A percentile compares a stretch with the other conserved stretches of the same genome.
phyloP scores from a whole-genome alignment of 2,888 invertebrate species.

The Ceratothoa steindachneri region DNA sequence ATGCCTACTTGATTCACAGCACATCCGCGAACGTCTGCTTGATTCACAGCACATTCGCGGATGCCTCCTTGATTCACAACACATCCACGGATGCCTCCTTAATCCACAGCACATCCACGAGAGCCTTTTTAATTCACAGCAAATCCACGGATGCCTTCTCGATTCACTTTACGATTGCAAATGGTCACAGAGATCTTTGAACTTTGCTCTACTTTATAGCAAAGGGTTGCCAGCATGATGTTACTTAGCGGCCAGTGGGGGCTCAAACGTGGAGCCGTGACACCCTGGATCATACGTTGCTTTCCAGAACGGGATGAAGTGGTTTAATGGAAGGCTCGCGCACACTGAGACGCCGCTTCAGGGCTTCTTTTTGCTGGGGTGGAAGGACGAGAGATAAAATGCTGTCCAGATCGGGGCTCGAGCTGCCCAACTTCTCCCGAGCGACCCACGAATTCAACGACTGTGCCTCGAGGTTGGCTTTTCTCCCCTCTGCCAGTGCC shows the following conservation, averaged over 20 bases:
- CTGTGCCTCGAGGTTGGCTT: not conserved
- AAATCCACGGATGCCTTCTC: no score
- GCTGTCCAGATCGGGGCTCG: conserved; percentile 36
- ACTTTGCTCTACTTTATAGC: no score
- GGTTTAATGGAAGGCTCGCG: conserved; percentile 30
- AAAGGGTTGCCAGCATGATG: no score
- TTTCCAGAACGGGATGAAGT: conserved; percentile 44
- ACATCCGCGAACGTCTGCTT: no score
- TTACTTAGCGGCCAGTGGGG: no score
- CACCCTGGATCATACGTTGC: conserved; percentile 29
- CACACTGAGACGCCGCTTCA: conserved; percentile 35
- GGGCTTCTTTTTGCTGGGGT: conserved; percentile 24
- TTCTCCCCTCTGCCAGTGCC: not conserved
- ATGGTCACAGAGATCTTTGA: no score
- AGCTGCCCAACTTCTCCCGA: conserved; percentile 16
- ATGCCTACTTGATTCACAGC: not conserved
- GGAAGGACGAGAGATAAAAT: conserved; percentile 34
- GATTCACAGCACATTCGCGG: not conserved
- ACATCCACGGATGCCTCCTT: no score
- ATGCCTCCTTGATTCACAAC: no score
- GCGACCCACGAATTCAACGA: not conserved
- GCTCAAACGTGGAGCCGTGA: no score
- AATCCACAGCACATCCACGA: not conserved
- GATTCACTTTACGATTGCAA: no score
- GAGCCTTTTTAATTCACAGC: not conserved